A percentile compares a stretch with the other conserved stretches of the same genome.
phyloP scores from a whole-genome alignment of 2,888 invertebrate species.

The Muscina levida region DNA sequence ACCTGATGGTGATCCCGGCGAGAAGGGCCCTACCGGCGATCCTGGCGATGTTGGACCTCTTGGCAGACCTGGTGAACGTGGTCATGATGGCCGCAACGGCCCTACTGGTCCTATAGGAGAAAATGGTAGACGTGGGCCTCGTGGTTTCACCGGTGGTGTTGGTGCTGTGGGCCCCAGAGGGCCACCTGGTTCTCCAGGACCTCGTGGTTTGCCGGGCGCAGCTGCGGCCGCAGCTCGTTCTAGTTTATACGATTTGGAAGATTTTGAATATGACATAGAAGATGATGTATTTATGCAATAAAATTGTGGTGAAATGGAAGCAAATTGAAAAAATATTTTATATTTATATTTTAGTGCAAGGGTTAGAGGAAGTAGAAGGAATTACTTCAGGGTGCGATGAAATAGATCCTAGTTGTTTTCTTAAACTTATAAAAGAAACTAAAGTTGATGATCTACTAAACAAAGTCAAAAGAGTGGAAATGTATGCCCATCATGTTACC shows the following conservation, averaged over 20 bases:
- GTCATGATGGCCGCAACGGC: slow-evolving; percentile 57
- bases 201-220: slow-evolving; percentile 55
- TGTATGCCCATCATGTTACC: no score
- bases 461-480: no score
- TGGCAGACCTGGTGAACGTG: slow-evolving; percentile 56
- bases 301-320: not conserved
- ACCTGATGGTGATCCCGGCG: slow-evolving; percentile 60
- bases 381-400: no score
- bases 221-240: slow-evolving; percentile 46
- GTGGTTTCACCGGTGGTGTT: slow-evolving; percentile 62
- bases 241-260: slow-evolving; percentile 25
- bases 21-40: slow-evolving; percentile 63
- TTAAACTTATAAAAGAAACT: no score
- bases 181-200: slow-evolving; percentile 54
- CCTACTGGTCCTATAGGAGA: slow-evolving; percentile 57
- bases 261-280: slow-evolving; percentile 42
- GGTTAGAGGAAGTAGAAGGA: no score
- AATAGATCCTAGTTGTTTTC: no score
- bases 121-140: slow-evolving; percentile 57
- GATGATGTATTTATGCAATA: slow-evolving; percentile 30
- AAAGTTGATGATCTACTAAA: no score
- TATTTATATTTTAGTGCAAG: not conserved
- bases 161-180: slow-evolving; percentile 60
- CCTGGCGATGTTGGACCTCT: slow-evolving; percentile 58
- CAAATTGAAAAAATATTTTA: not conserved